Conservation (phyloP, 2,113 vertebrate genomes). For the Henicopernis longicauda region DNA sequence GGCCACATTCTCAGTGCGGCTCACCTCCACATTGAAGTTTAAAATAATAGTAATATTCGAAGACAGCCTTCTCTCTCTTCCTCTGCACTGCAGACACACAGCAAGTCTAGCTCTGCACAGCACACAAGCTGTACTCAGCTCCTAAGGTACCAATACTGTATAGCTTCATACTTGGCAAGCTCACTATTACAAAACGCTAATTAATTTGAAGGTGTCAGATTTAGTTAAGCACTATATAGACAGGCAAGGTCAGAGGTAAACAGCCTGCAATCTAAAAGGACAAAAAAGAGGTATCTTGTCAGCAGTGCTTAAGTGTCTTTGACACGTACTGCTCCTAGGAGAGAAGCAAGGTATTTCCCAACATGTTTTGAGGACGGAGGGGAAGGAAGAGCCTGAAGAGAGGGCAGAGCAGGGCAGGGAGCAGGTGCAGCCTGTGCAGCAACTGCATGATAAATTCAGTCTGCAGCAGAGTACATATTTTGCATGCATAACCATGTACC, state of each 20-base stretch:
- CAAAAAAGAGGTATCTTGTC: not conserved
- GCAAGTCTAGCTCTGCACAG: not conserved
- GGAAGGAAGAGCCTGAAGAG: not conserved
- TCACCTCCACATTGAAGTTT: not conserved
- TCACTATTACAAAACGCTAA: slow-evolving; percentile 7
- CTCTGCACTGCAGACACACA: slow-evolving; percentile 22
- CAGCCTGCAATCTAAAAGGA: not conserved
- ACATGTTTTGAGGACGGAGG: not conserved
- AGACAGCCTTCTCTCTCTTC: not conserved
- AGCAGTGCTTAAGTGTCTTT: not conserved
- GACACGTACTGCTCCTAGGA: not conserved
- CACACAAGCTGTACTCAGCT: not conserved
- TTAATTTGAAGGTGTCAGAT: slow-evolving; percentile 28
- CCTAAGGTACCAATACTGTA: not conserved
- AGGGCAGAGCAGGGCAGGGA: slow-evolving; percentile 20
- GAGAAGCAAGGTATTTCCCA: not conserved
- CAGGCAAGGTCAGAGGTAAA: slow-evolving; percentile 8
- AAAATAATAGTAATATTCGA: not conserved
- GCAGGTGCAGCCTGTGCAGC: slow-evolving; percentile 28
- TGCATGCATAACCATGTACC: not conserved
- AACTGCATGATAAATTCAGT: not conserved
- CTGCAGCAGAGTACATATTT: not conserved
- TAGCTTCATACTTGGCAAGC: slow-evolving; percentile 16
- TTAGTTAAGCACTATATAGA: not conserved
- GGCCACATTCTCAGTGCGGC: rapidly evolving